These are phyloP conservation scores for Pseudomyrmex pallidus DNA, from an alignment of 1,140 invertebrate genomes.

Conservation along the genomic window DNA sequence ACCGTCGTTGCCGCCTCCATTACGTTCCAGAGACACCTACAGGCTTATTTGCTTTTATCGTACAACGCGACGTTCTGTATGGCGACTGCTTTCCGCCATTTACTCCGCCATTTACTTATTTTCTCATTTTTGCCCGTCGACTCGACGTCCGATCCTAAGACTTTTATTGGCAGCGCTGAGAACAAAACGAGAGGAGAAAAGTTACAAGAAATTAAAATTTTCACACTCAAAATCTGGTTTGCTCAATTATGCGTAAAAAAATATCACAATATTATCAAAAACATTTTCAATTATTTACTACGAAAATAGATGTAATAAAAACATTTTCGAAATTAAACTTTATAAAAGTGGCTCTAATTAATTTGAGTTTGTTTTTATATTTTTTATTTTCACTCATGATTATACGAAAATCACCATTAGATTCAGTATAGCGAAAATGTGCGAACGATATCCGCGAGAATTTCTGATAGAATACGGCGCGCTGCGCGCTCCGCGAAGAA, in stretches of 20 bases:
- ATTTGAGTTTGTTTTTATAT: background rate
- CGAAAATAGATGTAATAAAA: no score
- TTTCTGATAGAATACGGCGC: constrained; percentile 22
- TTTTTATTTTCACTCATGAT: background rate
- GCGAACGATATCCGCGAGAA: constrained; percentile 8
- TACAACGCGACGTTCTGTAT: constrained; percentile 45
- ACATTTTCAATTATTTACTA: no score
- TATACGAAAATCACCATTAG: background rate
- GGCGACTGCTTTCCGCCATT: constrained; percentile 49
- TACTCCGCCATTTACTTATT: constrained; percentile 47
- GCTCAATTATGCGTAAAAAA: background rate
- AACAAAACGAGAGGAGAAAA: background rate
- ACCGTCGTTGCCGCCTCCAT: background rate
- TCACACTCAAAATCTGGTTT: constrained; percentile 13
- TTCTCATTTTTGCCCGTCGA: constrained; percentile 58
- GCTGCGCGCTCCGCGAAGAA: constrained; percentile 29
- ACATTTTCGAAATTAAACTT: background rate
- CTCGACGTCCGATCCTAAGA: constrained; percentile 28
- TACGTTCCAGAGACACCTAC: constrained; percentile 39
- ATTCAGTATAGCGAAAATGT: background rate
- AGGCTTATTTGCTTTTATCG: constrained; percentile 59
- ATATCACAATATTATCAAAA: background rate
- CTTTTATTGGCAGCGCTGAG: constrained; percentile 13
- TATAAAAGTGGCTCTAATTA: background rate
- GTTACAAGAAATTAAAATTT: constrained; percentile 12